Evolutionary conservation across 2,113 vertebrate genomes (phyloP), one percentile per base, ranked within the genome.

Genomic region (Corythoichthys intestinalis): DNA sequence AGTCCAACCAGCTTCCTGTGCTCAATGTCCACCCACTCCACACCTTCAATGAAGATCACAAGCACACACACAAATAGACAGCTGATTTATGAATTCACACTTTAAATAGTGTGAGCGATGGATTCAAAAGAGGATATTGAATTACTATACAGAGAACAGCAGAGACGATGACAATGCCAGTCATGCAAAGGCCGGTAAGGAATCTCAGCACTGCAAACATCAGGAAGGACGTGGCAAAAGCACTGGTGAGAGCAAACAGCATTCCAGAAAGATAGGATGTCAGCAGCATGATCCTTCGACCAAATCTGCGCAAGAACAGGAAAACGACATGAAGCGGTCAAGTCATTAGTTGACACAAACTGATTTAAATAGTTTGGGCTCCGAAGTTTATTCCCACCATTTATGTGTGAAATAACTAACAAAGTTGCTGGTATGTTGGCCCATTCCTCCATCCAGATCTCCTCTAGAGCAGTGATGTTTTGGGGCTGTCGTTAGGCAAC

Each of bases 1-100:
- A 93, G 70, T 56, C 91, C 92, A 17, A 90, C 84, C 53, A 92
- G 4, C 59, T 81, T 91, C 41, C 92, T 88, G 81, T 90, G 91
- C 50, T 91, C 44, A 13, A 92, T 87, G 76, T 88, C 88, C 53
- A 92, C 91, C 92, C 92, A 93, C 82, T 93, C 92, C 63, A 93
- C 78, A 87, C 71, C 92, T n/a, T 93, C 84, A 37, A 20, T 12
- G 15, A 44, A 44, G 41, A n/a, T n/a, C 10, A 44, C 38, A n/a
- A 62, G 15, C 12, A 35, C 3, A 13, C 54, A 35, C 28, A 57
- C 34, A 56, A 2, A 34, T 28, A 6, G 9, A 4, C 8, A n/a
- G 3, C 20, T 3, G 7, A 20, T 54, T 9, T 10, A 34, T 5
- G 2, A 34, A 56, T 9, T 28, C 20, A 28, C 3, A 10, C 53